These are phyloP conservation scores for Ictidomys tridecemlineatus DNA, from an alignment of 2,113 vertebrate genomes.

Conservation along the genomic window DNA sequence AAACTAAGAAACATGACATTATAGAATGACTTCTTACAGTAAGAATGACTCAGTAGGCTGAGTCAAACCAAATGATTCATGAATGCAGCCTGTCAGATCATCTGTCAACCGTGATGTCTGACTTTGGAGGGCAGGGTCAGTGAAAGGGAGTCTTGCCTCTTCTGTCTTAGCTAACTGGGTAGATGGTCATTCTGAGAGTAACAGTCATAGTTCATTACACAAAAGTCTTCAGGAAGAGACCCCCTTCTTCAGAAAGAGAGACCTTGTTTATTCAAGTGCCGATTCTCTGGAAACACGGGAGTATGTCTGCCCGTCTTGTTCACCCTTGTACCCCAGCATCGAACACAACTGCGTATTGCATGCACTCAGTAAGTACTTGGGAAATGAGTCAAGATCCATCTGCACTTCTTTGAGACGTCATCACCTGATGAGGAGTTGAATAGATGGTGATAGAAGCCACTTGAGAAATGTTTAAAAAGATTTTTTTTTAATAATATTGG, in stretches of 20 bases:
- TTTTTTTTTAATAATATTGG: background rate
- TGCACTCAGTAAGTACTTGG: background rate
- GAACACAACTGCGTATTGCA: background rate
- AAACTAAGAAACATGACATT: slow-evolving; percentile 62
- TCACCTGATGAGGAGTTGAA: background rate
- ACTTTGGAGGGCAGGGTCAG: slow-evolving; percentile 76
- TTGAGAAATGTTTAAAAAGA: background rate
- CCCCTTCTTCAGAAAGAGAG: background rate
- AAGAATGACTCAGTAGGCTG: slow-evolving; percentile 84
- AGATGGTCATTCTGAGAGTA: background rate
- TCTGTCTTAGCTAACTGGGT: slow-evolving; percentile 60
- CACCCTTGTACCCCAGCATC: background rate
- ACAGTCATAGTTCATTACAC: background rate
- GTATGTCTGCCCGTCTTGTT: background rate
- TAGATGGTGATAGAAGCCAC: background rate
- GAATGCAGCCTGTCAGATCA: slow-evolving; percentile 62
- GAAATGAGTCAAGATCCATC: background rate
- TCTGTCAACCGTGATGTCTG: slow-evolving; percentile 78
- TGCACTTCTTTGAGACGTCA: background rate
- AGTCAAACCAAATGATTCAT: slow-evolving; percentile 83
- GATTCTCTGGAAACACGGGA: background rate
- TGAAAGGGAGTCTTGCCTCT: slow-evolving; percentile 24
- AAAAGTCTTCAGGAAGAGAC: background rate
- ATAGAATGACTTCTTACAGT: slow-evolving; percentile 80
- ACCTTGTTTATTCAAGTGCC: background rate